Evolutionary conservation across 2,797 vertebrate genomes (phyloP).

Genomic region (Poecilia picta): DNA sequence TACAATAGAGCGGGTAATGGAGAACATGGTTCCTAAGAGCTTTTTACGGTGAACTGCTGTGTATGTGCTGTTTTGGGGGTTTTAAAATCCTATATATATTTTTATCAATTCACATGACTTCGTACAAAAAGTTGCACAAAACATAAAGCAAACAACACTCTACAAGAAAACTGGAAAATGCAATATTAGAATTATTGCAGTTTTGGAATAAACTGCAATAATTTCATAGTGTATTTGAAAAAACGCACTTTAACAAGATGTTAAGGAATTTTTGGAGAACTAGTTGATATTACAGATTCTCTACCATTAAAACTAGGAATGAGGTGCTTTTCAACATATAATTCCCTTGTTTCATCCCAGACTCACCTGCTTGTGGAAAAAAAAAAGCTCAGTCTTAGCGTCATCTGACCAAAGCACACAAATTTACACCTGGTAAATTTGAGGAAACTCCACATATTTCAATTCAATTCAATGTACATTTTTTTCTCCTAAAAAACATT

Average conservation of each 20-base stretch:
- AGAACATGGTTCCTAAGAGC: constrained; percentile 30
- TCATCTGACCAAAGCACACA: not conserved
- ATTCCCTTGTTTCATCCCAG: not conserved
- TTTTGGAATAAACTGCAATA: not conserved
- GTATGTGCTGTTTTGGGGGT: constrained; percentile 12
- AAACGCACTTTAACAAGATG: not conserved
- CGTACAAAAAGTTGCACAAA: not conserved
- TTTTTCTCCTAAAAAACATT: not conserved
- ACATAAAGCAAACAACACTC: not conserved
- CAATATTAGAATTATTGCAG: not conserved
- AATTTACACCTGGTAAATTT: not conserved
- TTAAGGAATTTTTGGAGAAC: not conserved
- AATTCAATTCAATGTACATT: no score
- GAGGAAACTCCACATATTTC: not conserved
- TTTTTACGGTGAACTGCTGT: constrained; percentile 17
- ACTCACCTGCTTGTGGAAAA: not conserved
- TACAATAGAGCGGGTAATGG: constrained; percentile 41
- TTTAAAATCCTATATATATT: not conserved
- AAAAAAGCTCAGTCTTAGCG: not conserved
- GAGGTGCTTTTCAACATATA: not conserved
- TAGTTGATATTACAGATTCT: not conserved
- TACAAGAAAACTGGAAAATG: not conserved
- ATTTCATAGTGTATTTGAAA: not conserved
- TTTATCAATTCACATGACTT: not conserved
- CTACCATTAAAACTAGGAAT: not conserved